These are phyloP conservation scores for Tachysurus vachellii DNA, from an alignment of 2,113 vertebrate genomes.

Conservation along the genomic window DNA sequence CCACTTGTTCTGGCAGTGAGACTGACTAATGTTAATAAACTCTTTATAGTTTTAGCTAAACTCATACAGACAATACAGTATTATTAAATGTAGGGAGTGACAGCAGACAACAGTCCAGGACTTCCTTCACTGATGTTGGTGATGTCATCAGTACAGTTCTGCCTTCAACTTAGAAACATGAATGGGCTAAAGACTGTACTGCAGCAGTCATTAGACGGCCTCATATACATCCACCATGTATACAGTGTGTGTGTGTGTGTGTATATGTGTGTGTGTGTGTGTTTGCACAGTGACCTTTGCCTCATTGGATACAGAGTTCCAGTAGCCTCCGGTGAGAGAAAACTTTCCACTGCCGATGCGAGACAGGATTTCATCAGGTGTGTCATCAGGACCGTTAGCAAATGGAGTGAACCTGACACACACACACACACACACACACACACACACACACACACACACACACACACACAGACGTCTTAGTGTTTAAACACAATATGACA, in stretches of 20 bases:
- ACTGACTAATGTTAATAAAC: too few relatives aligned
- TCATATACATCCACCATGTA: neutral
- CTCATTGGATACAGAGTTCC: slow-evolving; percentile 83
- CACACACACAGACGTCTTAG: neutral
- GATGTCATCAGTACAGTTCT: too few relatives aligned
- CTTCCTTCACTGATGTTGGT: too few relatives aligned
- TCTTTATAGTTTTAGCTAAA: too few relatives aligned
- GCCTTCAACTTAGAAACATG: too few relatives aligned
- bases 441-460: neutral
- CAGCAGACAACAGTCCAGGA: too few relatives aligned
- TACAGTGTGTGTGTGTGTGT: neutral
- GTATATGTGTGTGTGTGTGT: neutral
- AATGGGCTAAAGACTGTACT: too few relatives aligned
- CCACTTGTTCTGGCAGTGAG: too few relatives aligned
- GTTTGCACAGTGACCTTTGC: slow-evolving; percentile 58
- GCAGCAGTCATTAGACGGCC: too few relatives aligned
- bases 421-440: slow-evolving; percentile 1
- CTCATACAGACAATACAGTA: too few relatives aligned
- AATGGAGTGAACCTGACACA: slow-evolving; percentile 79
- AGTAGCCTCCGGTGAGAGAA: slow-evolving; percentile 82
- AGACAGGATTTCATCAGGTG: slow-evolving; percentile 82
- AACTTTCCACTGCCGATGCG: slow-evolving; percentile 84
- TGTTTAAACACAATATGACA: neutral
- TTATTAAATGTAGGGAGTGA: too few relatives aligned
- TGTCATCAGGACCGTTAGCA: slow-evolving; percentile 84